phyloP scores from a whole-genome alignment of 2,888 invertebrate species.

The Arge pagana region DNA sequence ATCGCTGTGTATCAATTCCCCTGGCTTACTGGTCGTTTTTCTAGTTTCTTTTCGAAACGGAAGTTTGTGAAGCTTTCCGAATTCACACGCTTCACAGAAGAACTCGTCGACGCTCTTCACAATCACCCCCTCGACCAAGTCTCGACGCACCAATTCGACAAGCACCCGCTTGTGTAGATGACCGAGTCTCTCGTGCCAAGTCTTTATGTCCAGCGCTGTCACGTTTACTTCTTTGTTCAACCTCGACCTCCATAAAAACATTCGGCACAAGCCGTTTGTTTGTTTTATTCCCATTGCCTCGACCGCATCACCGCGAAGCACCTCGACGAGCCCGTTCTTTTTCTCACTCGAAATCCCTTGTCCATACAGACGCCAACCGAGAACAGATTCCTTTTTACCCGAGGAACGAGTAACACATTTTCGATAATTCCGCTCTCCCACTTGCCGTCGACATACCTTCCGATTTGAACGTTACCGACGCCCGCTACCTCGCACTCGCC shows the following conservation, averaged over 20 bases:
- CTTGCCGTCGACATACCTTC: conserved; percentile 31
- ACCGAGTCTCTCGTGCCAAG: conserved; percentile 32
- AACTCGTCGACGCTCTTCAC: conserved; percentile 22
- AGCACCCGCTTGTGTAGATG: conserved; percentile 24
- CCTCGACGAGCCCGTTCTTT: conserved; percentile 10
- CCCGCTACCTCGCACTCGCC: conserved; percentile 15
- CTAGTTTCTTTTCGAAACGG: conserved; percentile 25
- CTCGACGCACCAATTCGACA: conserved; percentile 12
- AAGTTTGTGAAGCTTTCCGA: conserved; percentile 29
- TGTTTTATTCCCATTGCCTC: conserved; percentile 25
- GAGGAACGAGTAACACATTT: conserved; percentile 42
- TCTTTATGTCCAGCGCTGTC: conserved; percentile 16
- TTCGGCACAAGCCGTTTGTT: conserved; percentile 33
- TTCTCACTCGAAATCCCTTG: conserved; percentile 36
- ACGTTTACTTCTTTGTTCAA: conserved; percentile 25
- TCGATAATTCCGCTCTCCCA: conserved; percentile 33
- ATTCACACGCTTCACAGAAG: conserved; percentile 33
- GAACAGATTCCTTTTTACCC: conserved; percentile 42
- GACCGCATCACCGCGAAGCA: conserved; percentile 7
- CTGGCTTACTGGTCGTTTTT: conserved; percentile 17
- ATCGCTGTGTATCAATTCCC: conserved; percentile 30
- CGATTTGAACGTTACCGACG: conserved; percentile 11
- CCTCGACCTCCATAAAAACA: conserved; percentile 26
- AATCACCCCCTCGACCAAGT: conserved; percentile 11
- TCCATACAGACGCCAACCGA: conserved; percentile 42